Percentiles rank a stretch among this genome's conserved stretches.
Evolutionary conservation across 2,113 vertebrate species (phyloP).

Genomic region (Nipponia nippon): DNA sequence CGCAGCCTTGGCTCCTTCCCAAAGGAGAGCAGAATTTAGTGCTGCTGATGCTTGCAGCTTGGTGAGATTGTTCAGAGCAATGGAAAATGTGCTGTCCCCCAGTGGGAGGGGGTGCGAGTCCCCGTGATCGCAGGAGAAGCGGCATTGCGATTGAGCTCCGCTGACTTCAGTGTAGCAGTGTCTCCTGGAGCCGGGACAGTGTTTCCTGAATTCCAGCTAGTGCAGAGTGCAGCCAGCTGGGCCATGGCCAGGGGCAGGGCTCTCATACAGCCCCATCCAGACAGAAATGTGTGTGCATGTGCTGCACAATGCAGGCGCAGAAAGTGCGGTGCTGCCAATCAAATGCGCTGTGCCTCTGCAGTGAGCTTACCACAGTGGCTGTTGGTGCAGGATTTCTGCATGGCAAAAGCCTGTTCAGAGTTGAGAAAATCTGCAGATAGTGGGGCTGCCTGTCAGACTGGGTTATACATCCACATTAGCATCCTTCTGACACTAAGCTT

Average conservation of each 20-base stretch:
- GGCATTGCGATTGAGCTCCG: neutral
- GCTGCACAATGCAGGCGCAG: neutral
- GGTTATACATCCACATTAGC: rapidly evolving
- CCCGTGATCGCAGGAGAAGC: neutral
- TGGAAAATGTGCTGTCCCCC: neutral
- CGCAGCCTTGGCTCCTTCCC: constrained; percentile 20
- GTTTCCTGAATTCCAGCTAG: neutral
- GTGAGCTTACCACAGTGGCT: rapidly evolving
- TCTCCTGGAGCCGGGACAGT: neutral
- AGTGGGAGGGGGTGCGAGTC: neutral
- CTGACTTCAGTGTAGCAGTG: neutral
- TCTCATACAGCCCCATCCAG: rapidly evolving
- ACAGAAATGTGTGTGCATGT: rapidly evolving
- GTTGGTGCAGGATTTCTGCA: neutral
- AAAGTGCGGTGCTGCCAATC: neutral
- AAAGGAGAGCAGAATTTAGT: neutral
- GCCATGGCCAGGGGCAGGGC: neutral
- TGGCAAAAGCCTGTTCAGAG: neutral
- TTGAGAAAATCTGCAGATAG: neutral
- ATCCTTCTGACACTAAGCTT: neutral
- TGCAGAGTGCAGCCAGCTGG: neutral
- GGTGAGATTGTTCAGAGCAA: neutral
- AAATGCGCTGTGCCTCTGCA: rapidly evolving
- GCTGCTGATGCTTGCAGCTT: constrained; percentile 2
- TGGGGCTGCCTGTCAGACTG: neutral